Base-by-base conservation (phyloP, 2,113 vertebrate genomes). In the Piprites chloris region DNA sequence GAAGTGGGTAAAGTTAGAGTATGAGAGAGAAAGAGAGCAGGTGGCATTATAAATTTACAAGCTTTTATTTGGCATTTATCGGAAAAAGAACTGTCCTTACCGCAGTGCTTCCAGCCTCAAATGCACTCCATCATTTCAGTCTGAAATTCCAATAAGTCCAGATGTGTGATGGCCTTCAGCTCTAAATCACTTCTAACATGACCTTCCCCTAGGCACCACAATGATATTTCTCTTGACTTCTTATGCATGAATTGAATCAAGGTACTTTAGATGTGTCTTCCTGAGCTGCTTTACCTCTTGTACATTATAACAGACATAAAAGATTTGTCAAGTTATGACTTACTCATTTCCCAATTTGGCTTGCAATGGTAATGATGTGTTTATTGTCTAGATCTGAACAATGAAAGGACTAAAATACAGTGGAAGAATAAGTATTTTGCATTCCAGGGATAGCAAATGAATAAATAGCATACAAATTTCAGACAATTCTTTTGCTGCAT, bases 201-300 rank as follows among this genome's bases (percentile, higher is more conserved):
- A 96, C 90, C 90, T 97, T 97, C 92, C 97, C 90, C 20, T 42
- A 53, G 84, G 89, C 68, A 68, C 15, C 61, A 30, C 49, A 72
- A 17, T 20, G 71, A 73, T 52, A 77, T 12, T 8, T 27, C 41
- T 88, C 63, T 47, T 78, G 58, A 59, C 39, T 95, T 87, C 46
- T 22, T 55, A 30, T 2, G 3, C 8, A 73, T 47, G 94, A 86
- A 86, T 42, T 65, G 42, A 91, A 72, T 66, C 17, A 78, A 84
- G 42, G 16, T 58, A 37, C 18, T 91, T 85, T 28, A 75, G 24
- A 63, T 6, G 50, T 5, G 6, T 76, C 50, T 95, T 87, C 9
- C 56, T 92, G 65, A 37, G 21, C 15, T 62, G 30, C 47, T 96
- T 71, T 91, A 90, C 67, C 18, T 92, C 35, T 35, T 94, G 37